These are phyloP conservation scores for Hylomyscus alleni DNA, from an alignment of 2,797 vertebrate genomes.

Conservation along the genomic window DNA sequence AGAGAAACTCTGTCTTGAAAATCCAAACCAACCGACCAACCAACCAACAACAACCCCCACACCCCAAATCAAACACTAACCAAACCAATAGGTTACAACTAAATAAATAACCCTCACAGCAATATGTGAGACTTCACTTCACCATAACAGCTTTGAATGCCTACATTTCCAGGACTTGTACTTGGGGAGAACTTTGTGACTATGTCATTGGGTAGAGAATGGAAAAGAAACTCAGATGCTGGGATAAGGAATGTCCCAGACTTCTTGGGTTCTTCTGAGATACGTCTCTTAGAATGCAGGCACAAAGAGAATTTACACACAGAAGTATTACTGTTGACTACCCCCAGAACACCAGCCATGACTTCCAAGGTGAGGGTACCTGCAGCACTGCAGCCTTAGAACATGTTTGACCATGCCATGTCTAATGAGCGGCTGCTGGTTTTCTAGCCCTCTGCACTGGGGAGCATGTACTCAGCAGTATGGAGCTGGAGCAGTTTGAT, in stretches of 20 bases:
- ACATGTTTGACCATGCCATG: neutral
- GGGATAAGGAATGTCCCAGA: neutral
- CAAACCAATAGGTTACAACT: neutral
- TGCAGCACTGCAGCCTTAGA: neutral
- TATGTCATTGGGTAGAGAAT: neutral
- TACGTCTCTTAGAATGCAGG: neutral
- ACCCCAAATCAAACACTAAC: neutral
- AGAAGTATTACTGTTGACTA: neutral
- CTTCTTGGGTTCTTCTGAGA: neutral
- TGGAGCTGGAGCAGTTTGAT: neutral
- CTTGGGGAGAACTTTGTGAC: neutral
- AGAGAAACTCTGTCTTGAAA: neutral
- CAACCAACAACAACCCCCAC: neutral
- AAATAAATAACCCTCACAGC: neutral
- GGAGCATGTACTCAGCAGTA: neutral
- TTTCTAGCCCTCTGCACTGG: neutral
- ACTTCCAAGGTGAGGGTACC: neutral
- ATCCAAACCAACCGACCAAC: neutral
- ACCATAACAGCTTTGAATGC: neutral
- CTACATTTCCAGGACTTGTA: neutral
- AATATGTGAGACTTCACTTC: constrained; percentile 15
- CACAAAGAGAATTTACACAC: neutral
- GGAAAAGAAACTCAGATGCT: neutral
- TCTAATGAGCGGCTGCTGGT: neutral
- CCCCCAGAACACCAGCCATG: neutral